phyloP scores from a whole-genome alignment of 2,113 vertebrate species.

The Xiphophorus hellerii region DNA sequence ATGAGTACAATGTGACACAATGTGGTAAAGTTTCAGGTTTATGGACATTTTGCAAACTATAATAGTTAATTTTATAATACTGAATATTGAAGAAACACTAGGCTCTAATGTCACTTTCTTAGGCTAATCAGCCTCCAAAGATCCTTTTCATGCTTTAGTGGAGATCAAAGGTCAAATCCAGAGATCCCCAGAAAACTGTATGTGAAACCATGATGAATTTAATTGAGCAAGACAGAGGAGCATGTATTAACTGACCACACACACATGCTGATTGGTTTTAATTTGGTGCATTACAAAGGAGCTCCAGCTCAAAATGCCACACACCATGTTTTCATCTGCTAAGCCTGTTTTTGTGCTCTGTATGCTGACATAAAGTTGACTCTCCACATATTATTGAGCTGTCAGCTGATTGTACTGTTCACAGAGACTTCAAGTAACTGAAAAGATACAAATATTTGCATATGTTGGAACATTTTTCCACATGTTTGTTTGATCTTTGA shows the following conservation, averaged over 20 bases:
- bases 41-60: too few species aligned
- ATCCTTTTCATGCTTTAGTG: constrained; percentile 23
- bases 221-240: constrained; percentile 17
- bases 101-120: constrained; percentile 53
- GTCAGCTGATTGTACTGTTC: background rate
- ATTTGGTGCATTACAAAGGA: background rate
- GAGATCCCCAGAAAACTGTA: constrained; percentile 27
- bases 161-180: constrained; percentile 65
- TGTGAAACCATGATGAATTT: constrained; percentile 17
- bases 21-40: too few species aligned
- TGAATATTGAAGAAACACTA: background rate
- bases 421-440: background rate
- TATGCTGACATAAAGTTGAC: too few species aligned
- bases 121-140: constrained; percentile 42
- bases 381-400: background rate
- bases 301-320: background rate
- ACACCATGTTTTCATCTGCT: background rate
- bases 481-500: background rate
- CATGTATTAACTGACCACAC: constrained; percentile 37
- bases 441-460: background rate
- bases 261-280: background rate
- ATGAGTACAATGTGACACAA: too few species aligned
- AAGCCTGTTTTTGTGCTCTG: background rate
- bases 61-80: too few species aligned
- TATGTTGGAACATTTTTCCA: background rate